Conservation (phyloP, 2,888 invertebrate species). For the Limenitis camilla region DNA sequence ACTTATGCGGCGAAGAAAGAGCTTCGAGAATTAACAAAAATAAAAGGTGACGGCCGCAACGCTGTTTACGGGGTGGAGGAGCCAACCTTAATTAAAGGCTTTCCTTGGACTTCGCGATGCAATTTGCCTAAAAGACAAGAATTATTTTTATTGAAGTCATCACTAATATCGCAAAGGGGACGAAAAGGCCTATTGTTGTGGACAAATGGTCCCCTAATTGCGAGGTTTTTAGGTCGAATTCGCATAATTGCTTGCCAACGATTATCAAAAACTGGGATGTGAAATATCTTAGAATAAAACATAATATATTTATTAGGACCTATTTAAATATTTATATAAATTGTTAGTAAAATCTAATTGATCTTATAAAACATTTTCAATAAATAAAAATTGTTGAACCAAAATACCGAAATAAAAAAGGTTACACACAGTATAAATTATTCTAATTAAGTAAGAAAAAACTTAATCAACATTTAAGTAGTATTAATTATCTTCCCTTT, state of each 20-base stretch:
- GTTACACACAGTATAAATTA: conserved; percentile 32
- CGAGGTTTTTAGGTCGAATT: conserved; percentile 54
- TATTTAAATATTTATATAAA: neutral
- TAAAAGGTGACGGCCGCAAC: conserved; percentile 71
- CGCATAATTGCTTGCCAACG: conserved; percentile 40
- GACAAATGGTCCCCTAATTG: conserved; percentile 69
- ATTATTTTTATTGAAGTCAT: conserved; percentile 76
- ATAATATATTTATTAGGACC: too few species aligned
- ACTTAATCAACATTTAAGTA: conserved; percentile 73
- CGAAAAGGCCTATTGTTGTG: conserved; percentile 57
- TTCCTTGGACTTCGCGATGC: conserved; percentile 72
- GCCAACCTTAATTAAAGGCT: conserved; percentile 72
- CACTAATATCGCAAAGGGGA: conserved; percentile 67
- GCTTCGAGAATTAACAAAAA: conserved; percentile 71
- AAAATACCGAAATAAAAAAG: conserved; percentile 14
- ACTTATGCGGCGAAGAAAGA: conserved; percentile 74
- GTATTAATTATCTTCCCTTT: conserved; percentile 73
- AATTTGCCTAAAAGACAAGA: conserved; percentile 75
- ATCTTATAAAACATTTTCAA: conserved; percentile 73
- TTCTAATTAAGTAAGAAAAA: conserved; percentile 60
- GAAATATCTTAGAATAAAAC: conserved; percentile 6
- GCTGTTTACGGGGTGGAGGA: conserved; percentile 67
- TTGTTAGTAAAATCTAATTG: conserved; percentile 10
- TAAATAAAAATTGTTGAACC: conserved; percentile 68
- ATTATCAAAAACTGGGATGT: conserved; percentile 42